phyloP scores from a whole-genome alignment of 2,797 vertebrate genomes.

The Platalea minor region DNA sequence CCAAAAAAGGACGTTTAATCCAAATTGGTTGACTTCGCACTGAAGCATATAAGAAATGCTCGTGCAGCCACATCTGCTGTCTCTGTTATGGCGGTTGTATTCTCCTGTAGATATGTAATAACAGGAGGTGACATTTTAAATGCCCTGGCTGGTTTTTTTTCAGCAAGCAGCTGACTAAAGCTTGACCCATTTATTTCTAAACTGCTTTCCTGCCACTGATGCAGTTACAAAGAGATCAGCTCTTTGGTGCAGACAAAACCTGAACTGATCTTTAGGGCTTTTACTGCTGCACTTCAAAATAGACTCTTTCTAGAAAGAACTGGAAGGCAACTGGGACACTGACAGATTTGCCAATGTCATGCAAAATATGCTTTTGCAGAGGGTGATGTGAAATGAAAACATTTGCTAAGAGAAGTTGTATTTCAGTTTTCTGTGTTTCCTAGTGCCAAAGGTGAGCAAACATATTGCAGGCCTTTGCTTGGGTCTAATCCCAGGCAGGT shows the following conservation, averaged over 20 bases:
- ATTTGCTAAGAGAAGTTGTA: neutral
- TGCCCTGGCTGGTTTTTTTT: neutral
- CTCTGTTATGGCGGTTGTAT: neutral
- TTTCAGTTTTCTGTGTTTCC: neutral
- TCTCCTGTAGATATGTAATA: neutral
- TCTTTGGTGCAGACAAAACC: neutral
- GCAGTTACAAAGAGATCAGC: neutral
- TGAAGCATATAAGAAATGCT: neutral
- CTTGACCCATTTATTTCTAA: constrained; percentile 26
- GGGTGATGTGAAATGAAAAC: neutral
- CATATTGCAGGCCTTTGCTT: constrained; percentile 6
- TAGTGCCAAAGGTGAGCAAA: constrained; percentile 2
- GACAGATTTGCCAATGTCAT: neutral
- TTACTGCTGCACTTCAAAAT: neutral
- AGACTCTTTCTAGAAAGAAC: neutral
- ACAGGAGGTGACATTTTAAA: neutral
- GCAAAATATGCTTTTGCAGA: neutral
- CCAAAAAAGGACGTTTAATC: neutral
- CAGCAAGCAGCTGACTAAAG: neutral
- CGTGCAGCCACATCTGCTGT: neutral
- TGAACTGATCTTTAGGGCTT: neutral
- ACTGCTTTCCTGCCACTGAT: neutral
- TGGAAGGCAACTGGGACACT: neutral
- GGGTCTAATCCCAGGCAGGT: neutral
- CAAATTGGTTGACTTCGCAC: neutral